These are phyloP conservation scores for Astropecten irregularis DNA, from an alignment of 53 echinoderm and acorn worm genomes.

Conservation along the genomic window DNA sequence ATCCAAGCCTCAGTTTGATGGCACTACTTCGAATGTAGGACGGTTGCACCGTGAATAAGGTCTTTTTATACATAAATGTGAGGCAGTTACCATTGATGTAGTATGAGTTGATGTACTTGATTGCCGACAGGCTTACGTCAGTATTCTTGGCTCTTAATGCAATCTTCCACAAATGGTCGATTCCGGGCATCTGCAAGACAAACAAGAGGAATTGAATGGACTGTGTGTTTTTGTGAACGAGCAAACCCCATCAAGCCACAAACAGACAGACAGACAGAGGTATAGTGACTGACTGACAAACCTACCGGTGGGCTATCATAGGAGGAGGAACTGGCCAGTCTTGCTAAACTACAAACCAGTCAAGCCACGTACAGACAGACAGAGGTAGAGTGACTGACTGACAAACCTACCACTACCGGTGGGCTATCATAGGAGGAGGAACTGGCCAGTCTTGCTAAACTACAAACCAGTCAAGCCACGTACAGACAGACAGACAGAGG, in stretches of 20 bases:
- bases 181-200: conserved; percentile 77
- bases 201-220: neutral
- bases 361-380: too few relatives aligned
- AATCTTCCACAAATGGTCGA: conserved; percentile 89
- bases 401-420: conserved; percentile 71
- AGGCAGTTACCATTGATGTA: conserved; percentile 75
- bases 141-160: conserved; percentile 83
- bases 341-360: conserved; percentile 85
- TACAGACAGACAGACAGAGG: too few relatives aligned
- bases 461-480: too few relatives aligned
- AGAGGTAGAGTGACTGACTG: too few relatives aligned
- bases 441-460: conserved; percentile 84
- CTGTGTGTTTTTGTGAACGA: too few relatives aligned
- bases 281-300: neutral
- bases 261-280: neutral
- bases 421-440: conserved; percentile 86
- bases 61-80: too few relatives aligned
- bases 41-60: too few relatives aligned
- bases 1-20: too few relatives aligned
- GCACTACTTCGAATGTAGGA: too few relatives aligned
- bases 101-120: conserved; percentile 89
- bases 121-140: conserved; percentile 89
- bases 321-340: conserved; percentile 86
- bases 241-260: too few relatives aligned
- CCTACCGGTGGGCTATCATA: conserved; percentile 85